A percentile compares a stretch with the other conserved stretches of the same genome.
Evolutionary conservation across 2,797 vertebrate genomes (phyloP).

Genomic region (Hoplostethus mediterraneus): DNA sequence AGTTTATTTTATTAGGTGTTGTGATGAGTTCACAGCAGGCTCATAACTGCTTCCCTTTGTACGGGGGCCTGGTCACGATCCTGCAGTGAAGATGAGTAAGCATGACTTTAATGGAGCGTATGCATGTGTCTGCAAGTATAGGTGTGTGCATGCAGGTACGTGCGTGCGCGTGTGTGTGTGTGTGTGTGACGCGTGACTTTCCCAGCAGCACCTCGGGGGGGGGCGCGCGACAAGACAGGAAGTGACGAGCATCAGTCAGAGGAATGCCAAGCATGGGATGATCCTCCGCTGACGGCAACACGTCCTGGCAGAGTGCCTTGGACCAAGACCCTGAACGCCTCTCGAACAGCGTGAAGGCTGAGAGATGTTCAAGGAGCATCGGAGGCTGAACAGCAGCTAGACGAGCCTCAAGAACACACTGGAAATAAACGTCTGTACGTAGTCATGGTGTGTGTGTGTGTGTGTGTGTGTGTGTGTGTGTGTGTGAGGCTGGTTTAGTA

Average conservation of each 20-base stretch:
- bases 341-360: too few species aligned
- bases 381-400: too few species aligned
- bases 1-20: background rate
- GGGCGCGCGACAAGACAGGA: slow-evolving; percentile 28
- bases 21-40: background rate
- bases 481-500: too few species aligned
- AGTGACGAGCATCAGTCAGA: slow-evolving; percentile 57
- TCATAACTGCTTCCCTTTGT: background rate
- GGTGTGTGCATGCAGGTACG: background rate
- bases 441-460: too few species aligned
- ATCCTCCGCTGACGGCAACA: background rate
- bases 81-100: slow-evolving; percentile 8
- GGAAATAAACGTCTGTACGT: too few species aligned
- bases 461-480: too few species aligned
- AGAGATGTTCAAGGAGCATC: too few species aligned
- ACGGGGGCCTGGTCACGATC: slow-evolving; percentile 42
- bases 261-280: background rate
- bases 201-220: slow-evolving; percentile 14
- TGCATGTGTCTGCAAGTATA: slow-evolving; percentile 8
- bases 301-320: too few species aligned
- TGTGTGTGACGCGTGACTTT: slow-evolving; percentile 35
- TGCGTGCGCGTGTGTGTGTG: background rate
- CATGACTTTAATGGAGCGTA: slow-evolving; percentile 8
- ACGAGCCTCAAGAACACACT: too few species aligned
- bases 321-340: too few species aligned